Base-by-base conservation (phyloP, 2,888 invertebrate species). In the Anodontia alba region DNA sequence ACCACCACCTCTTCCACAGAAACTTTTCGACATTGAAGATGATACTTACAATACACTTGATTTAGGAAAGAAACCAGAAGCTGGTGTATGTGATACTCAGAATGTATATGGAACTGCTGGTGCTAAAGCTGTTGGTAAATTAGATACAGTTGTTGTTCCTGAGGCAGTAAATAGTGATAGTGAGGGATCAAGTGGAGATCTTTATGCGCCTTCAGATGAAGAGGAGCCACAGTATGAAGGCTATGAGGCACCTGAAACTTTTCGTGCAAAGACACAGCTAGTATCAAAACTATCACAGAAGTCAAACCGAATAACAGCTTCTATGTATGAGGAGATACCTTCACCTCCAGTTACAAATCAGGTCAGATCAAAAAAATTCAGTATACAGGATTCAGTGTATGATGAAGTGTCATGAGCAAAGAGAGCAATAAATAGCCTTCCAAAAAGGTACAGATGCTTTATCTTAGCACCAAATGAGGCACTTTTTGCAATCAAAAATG, bases 91-190 rank as follows among this genome's bases (percentile, higher is more conserved):
- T 17, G 17, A 1, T 49, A 23, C 73, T 10, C 66, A 67, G 7
- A 78, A 87, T 69, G 71, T 84, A 36, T 84, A 81, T 73, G 85
- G 84, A 10, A 80, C 73, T 8, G 78, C 78, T n/a, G 79, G 85
- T 57, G 84, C 74, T 5, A 79, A 71, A 68, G 29, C 75, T 42
- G 78, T 82, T 57, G 78, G 75, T 12, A 72, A 76, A 15, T 43
- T 80, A 72, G 70, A 68, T 23, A 51, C 66, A 31, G 79, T 76
- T 10, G 29, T 62, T 23, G 49, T 72, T 46, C 80, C 83, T 15
- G 73, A 67, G 38, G 67, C 2, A 29, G 12, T 10, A 33, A 3
- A 15, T 8, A 62, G 62, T 62, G 62, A 20, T 7, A 62, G 62
- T 62, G 62, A 62, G 20, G 62, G 62, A 12, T 62, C 62, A 15